Conservation (phyloP, 2,113 vertebrate genomes). For the Lophochroa leadbeateri region DNA sequence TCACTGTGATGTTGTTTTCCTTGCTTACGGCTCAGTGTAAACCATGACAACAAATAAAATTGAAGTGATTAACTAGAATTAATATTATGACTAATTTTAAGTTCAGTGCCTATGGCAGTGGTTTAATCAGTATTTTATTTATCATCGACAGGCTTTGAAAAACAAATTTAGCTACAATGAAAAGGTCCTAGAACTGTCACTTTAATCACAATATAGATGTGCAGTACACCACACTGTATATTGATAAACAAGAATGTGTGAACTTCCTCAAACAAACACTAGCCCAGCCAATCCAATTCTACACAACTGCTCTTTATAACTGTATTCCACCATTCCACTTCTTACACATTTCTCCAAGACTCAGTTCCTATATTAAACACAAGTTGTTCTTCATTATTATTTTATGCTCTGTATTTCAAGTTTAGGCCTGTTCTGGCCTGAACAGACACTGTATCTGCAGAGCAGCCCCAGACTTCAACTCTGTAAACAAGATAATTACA, state of each 20-base stretch:
- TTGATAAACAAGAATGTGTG: not conserved
- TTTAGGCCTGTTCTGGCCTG: not conserved
- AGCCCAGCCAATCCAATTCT: not conserved
- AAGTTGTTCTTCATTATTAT: not conserved
- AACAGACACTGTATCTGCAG: not conserved
- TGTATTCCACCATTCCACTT: not conserved
- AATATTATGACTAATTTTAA: slow-evolving; percentile 1
- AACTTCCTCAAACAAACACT: not conserved
- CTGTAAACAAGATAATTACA: not conserved
- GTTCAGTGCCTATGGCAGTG: not conserved
- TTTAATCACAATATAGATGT: not conserved
- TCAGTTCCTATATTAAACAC: not conserved
- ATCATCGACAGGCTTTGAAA: not conserved
- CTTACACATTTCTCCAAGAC: not conserved
- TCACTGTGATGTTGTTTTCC: not conserved
- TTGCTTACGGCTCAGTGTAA: not conserved
- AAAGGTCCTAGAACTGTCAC: not conserved
- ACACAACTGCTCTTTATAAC: not conserved
- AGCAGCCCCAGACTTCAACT: not conserved
- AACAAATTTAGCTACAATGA: not conserved
- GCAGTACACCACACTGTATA: not conserved
- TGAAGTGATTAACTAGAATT: slow-evolving; percentile 1
- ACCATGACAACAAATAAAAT: not conserved
- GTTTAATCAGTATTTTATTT: slow-evolving; percentile 22
- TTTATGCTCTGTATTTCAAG: not conserved